Evolutionary conservation across 2,797 vertebrate species (phyloP), one percentile per base, ranked within the genome.

Genomic region (Benthosema pterotum): DNA sequence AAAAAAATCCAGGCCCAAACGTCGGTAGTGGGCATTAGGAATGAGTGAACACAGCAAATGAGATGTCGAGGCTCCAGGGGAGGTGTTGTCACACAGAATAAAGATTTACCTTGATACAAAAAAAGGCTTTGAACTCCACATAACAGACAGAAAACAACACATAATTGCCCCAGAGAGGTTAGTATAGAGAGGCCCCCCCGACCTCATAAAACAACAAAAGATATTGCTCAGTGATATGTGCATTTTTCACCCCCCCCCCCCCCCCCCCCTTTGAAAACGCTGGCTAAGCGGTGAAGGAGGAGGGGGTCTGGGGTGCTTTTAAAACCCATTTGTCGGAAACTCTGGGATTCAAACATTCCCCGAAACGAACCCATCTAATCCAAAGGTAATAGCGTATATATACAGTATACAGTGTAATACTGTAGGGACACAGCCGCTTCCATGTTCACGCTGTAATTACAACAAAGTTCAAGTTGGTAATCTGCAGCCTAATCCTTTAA

Each of bases 141-240:
- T 65, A 62, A 38, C 57, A 42, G 62, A 73, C 61, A 25, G 67
- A 65, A 82, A 72, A 78, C 32, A 38, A 38, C 32, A 51, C 53
- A 60, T 25, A 49, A 65, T 57, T 15, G 42, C 72, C 32, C 65
- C 57, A 69, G 57, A 80, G 67, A 69, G 74, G 80, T 84, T 70
- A 82, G 65, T 52, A 62, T 75, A 75, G 75, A 71, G n/a, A n/a
- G n/a, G n/a, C n/a, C n/a, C n/a, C 75, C 69, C 77, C 69, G 72
- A 74, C 72, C 64, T 46, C 67, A 49, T 78, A 64, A 73, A 80
- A 85, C 51, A 77, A 88, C 72, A 83, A 61, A 54, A 25, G 67
- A 68, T 74, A 82, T 74, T 63, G 83, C 72, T 85, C 65, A 65
- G 67, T 80, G 80, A 86, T 79, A 84, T 84, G 79, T 78, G 81